A percentile compares a stretch with the other conserved stretches of the same genome.
These are phyloP conservation scores for Micromesistius poutassou DNA, from an alignment of 2,797 vertebrate species.

Conservation along the genomic window DNA sequence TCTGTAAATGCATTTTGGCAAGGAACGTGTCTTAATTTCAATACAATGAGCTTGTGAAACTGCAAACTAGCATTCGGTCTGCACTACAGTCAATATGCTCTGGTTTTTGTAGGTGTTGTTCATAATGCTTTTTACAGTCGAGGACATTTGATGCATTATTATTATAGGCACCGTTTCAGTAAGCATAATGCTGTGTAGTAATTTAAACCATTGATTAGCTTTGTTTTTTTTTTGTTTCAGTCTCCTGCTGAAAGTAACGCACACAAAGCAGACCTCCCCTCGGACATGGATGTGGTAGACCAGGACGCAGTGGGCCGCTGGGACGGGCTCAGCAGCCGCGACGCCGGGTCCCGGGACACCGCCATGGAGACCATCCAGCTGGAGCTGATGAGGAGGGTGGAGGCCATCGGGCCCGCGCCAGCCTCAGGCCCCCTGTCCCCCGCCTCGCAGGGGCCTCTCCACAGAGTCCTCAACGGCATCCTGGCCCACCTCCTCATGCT, in stretches of 20 bases:
- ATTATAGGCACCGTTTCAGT: neutral
- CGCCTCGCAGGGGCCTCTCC: slow-evolving; percentile 31
- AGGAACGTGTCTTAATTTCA: neutral
- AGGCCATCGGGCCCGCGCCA: slow-evolving; percentile 62
- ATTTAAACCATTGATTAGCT: slow-evolving; percentile 3
- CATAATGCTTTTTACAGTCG: neutral
- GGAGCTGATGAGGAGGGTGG: slow-evolving; percentile 76
- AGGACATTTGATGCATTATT: neutral
- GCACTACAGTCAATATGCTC: neutral
- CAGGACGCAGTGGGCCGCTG: slow-evolving; percentile 80
- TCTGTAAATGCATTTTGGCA: slow-evolving; percentile 8
- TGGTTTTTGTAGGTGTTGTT: neutral
- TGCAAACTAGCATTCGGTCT: neutral
- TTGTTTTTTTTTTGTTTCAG: slow-evolving; percentile 35
- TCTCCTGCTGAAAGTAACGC: slow-evolving; percentile 46
- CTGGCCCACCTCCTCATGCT: slow-evolving; percentile 90
- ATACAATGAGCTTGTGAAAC: slow-evolving; percentile 2
- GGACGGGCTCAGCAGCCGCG: slow-evolving; percentile 84
- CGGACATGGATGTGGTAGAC: slow-evolving; percentile 80
- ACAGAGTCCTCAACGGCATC: slow-evolving; percentile 76
- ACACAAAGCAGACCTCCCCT: slow-evolving; percentile 39
- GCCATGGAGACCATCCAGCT: slow-evolving; percentile 84
- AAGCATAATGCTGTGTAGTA: neutral
- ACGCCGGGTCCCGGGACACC: slow-evolving; percentile 71
- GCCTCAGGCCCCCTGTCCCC: slow-evolving; percentile 27